These are phyloP conservation scores for Tachina lurida DNA, from an alignment of 2,888 invertebrate genomes.

Conservation along the genomic window DNA sequence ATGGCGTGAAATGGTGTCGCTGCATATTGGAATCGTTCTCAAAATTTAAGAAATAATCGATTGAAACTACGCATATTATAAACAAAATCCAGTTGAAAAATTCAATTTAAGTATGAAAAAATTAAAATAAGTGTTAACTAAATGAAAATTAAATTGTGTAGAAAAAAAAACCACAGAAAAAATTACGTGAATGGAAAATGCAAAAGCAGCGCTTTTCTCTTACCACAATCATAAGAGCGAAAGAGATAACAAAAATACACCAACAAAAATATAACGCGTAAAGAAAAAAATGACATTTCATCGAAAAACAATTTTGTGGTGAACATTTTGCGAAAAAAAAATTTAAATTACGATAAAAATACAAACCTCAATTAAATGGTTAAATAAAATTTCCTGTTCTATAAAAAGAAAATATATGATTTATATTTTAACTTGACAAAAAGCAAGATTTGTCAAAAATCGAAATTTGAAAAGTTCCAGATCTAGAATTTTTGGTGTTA, in stretches of 20 bases:
- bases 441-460: slow-evolving; percentile 25
- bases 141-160: neutral
- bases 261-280: slow-evolving; percentile 64
- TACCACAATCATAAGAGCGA: slow-evolving; percentile 48
- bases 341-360: slow-evolving; percentile 14
- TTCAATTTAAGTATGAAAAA: neutral
- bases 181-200: slow-evolving; percentile 60
- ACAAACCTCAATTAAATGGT: neutral
- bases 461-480: slow-evolving; percentile 38
- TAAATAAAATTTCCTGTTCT: neutral
- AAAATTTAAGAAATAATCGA: slow-evolving; percentile 29
- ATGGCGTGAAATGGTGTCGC: slow-evolving; percentile 63
- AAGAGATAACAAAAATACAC: slow-evolving; percentile 63
- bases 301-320: slow-evolving; percentile 53
- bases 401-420: neutral
- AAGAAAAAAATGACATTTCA: slow-evolving; percentile 63
- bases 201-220: slow-evolving; percentile 57
- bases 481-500: slow-evolving; percentile 30
- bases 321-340: slow-evolving; percentile 26
- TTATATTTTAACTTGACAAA: neutral
- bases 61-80: slow-evolving; percentile 4
- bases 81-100: neutral
- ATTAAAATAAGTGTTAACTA: neutral
- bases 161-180: slow-evolving; percentile 1
- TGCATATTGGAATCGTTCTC: slow-evolving; percentile 51